Conservation (phyloP, 23 tunicate species). For the Oikopleura vanhoeffeni region DNA sequence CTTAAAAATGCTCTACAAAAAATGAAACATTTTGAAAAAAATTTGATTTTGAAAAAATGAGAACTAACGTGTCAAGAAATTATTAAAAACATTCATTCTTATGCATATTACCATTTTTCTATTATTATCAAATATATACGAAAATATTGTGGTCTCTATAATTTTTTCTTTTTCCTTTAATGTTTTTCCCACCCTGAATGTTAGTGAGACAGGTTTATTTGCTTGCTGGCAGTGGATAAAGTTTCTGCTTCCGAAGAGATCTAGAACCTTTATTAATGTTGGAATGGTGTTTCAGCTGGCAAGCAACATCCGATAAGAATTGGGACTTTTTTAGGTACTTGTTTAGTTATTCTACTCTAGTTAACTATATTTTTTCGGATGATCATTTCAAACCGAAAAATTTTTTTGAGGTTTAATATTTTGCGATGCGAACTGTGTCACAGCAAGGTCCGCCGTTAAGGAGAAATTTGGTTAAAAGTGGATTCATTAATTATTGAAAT, state of each 20-base stretch:
- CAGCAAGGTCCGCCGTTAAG: no score
- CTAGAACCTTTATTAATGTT: slow-evolving; percentile 37
- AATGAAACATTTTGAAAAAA: no score
- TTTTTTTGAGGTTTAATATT: no score
- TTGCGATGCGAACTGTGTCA: no score
- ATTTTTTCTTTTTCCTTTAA: slow-evolving; percentile 2
- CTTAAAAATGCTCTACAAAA: no score
- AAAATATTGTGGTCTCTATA: neutral
- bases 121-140: slow-evolving; percentile 13
- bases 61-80: neutral
- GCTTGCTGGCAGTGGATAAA: slow-evolving; percentile 93
- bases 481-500: no score
- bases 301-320: slow-evolving; percentile 24
- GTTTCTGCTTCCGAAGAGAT: slow-evolving; percentile 39
- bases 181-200: neutral
- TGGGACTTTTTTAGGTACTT: slow-evolving; percentile 57
- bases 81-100: neutral
- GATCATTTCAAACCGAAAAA: no score
- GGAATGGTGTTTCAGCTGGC: slow-evolving; percentile 47
- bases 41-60: no score
- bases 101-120: neutral
- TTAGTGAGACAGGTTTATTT: slow-evolving; percentile 28
- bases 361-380: slow-evolving; percentile 19
- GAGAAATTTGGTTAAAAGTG: no score
- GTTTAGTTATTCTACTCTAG: no score